Evolutionary conservation across 1,140 invertebrate genomes (phyloP).

Genomic region (Megathymus violae): DNA sequence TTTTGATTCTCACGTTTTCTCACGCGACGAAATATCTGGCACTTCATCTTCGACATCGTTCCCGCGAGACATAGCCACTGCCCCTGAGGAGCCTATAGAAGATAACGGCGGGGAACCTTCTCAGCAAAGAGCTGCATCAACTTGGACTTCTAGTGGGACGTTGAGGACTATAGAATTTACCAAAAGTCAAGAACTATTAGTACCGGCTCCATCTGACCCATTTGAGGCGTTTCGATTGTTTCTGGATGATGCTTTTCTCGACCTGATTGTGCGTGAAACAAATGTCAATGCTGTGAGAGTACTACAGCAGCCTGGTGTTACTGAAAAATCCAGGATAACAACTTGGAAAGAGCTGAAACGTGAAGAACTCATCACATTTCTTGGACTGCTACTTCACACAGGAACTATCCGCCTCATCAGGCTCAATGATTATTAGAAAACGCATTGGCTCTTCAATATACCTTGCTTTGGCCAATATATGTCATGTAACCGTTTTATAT

Average conservation of each 20-base stretch:
- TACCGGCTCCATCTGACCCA: constrained; percentile 40
- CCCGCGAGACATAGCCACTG: no score
- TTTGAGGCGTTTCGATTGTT: constrained; percentile 40
- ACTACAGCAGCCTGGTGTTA: background rate
- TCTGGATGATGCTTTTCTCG: constrained; percentile 38
- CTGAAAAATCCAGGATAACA: constrained; percentile 38
- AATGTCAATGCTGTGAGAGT: constrained; percentile 41
- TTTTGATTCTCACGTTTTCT: no score
- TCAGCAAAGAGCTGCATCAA: constrained; percentile 25
- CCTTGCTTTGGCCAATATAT: constrained; percentile 50
- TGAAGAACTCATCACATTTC: constrained; percentile 53
- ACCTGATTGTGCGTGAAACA: constrained; percentile 40
- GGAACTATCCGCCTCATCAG: constrained; percentile 53
- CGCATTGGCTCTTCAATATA: constrained; percentile 49
- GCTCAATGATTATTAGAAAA: constrained; percentile 60
- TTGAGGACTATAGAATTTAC: constrained; percentile 37
- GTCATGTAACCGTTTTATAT: constrained; percentile 56
- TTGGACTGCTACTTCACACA: constrained; percentile 55
- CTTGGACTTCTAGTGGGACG: constrained; percentile 31
- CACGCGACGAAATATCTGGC: no score
- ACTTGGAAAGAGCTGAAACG: constrained; percentile 49
- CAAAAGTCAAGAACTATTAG: constrained; percentile 31
- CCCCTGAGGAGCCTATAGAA: no score
- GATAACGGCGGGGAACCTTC: no score
- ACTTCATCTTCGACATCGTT: no score